A percentile compares a stretch with the other conserved stretches of the same genome.
Evolutionary conservation across 92 coral and sea anemone species (phyloP).

Genomic region (Palythoa grandis): DNA sequence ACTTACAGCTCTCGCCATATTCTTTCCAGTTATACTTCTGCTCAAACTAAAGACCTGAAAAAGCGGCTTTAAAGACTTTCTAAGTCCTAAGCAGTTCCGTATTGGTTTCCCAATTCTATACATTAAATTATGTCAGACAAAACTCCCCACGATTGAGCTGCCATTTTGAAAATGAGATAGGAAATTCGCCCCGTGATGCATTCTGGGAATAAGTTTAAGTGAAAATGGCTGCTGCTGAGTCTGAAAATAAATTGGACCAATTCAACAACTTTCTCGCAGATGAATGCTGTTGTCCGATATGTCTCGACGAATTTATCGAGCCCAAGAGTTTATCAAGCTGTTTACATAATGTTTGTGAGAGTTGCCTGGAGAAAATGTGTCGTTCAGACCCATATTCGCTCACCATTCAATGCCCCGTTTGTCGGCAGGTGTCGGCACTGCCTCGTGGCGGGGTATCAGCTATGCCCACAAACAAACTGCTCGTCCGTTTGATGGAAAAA

Average conservation of each 20-base stretch:
- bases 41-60: not conserved
- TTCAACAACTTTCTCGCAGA: slow-evolving; percentile 32
- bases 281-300: slow-evolving; percentile 45
- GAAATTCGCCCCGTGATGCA: not conserved
- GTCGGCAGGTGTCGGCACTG: slow-evolving; percentile 22
- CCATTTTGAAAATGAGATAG: slow-evolving; percentile 21
- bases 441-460: slow-evolving; percentile 33
- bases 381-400: slow-evolving; percentile 40
- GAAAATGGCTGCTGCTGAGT: slow-evolving; percentile 17
- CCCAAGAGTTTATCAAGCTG: slow-evolving; percentile 36
- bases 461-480: slow-evolving; percentile 37
- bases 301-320: slow-evolving; percentile 37
- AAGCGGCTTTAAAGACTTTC: not conserved
- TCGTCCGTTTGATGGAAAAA: slow-evolving; percentile 42
- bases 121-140: not conserved
- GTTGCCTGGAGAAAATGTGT: slow-evolving; percentile 30
- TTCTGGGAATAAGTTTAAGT: not conserved
- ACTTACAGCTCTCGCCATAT: slow-evolving; percentile 58
- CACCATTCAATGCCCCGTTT: slow-evolving; percentile 31
- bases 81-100: not conserved
- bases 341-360: slow-evolving; percentile 36
- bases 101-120: slow-evolving; percentile 13
- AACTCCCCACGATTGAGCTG: not conserved
- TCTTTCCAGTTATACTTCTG: not conserved
- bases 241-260: slow-evolving; percentile 17